These are phyloP conservation scores for Heteromurus nitidus DNA, from an alignment of 2,888 invertebrate genomes.

Conservation along the genomic window DNA sequence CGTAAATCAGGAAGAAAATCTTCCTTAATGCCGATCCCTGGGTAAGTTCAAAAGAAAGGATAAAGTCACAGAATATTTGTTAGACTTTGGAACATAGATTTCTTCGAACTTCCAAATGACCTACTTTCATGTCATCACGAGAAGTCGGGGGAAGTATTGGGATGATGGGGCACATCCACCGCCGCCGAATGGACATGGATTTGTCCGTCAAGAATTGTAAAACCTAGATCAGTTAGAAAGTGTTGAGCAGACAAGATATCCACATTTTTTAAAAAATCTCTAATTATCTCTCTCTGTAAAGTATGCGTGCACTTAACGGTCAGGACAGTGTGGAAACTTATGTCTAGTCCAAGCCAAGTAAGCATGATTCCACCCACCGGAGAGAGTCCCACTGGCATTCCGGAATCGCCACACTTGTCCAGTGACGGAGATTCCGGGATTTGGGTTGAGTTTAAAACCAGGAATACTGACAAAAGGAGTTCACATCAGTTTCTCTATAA, in stretches of 20 bases:
- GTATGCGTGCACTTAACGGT: too few species aligned
- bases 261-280: not conserved
- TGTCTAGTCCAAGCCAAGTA: not conserved
- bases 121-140: not conserved
- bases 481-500: too few species aligned
- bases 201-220: not conserved
- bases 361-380: not conserved
- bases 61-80: not conserved
- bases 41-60: not conserved
- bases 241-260: not conserved
- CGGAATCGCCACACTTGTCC: not conserved
- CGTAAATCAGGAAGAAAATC: not conserved
- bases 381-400: not conserved
- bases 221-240: not conserved
- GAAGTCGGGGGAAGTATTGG: not conserved
- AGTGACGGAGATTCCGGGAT: slow-evolving; percentile 26
- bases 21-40: not conserved
- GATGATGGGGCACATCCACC: slow-evolving; percentile 19
- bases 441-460: not conserved
- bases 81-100: not conserved
- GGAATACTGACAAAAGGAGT: not conserved
- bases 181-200: not conserved
- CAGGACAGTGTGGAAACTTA: not conserved
- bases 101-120: not conserved
- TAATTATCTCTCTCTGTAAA: too few species aligned